These are phyloP conservation scores for Harpagifer antarcticus DNA, from an alignment of 2,797 vertebrate species.

Conservation along the genomic window DNA sequence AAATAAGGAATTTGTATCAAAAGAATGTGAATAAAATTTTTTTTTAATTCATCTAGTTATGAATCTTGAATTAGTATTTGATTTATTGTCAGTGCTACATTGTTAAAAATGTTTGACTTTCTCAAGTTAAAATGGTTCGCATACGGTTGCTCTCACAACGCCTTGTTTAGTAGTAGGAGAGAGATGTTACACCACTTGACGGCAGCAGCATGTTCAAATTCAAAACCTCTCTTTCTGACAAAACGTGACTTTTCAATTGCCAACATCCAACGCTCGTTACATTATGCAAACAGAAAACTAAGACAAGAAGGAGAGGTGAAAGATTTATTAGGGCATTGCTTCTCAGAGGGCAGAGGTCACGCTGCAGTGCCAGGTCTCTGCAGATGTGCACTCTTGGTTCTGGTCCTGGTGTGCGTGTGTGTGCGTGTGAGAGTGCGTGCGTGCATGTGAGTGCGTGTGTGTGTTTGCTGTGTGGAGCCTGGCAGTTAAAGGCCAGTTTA, in stretches of 20 bases:
- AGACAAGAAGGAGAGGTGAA: background rate
- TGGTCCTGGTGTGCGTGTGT: no score
- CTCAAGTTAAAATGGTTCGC: background rate
- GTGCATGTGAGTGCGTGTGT: conserved; percentile 59
- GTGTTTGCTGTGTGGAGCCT: conserved; percentile 65
- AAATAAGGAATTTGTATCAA: background rate
- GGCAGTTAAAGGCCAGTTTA: conserved; percentile 84
- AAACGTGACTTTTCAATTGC: background rate
- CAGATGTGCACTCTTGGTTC: conserved; percentile 41
- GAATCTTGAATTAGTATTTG: background rate
- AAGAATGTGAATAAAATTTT: no score
- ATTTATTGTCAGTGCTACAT: background rate
- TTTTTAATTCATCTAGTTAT: background rate
- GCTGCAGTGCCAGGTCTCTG: conserved; percentile 18
- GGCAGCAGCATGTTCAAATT: background rate
- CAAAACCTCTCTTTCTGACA: background rate
- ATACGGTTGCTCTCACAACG: background rate
- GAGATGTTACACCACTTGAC: background rate
- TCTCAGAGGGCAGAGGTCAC: conserved; percentile 21
- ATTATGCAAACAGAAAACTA: background rate
- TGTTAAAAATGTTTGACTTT: background rate
- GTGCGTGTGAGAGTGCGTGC: conserved; percentile 51
- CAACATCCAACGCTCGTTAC: background rate
- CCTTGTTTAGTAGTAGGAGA: background rate
- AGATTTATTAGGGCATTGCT: conserved; percentile 4